phyloP scores from a whole-genome alignment of 2,888 invertebrate species.

The Eristalis tenax region DNA sequence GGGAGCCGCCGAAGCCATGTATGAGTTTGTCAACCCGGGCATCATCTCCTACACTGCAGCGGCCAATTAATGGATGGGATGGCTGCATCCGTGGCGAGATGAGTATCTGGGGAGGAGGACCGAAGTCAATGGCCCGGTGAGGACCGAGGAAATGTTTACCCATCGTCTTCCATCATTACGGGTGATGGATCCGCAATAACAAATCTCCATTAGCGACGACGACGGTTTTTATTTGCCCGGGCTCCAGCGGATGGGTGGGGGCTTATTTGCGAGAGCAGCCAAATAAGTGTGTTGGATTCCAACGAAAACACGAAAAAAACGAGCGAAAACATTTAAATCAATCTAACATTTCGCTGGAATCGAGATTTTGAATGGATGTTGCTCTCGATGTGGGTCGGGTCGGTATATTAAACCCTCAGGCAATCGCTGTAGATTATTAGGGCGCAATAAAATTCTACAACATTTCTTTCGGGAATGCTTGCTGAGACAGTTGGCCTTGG shows the following conservation, averaged over 20 bases:
- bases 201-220: slow-evolving; percentile 6
- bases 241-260: background rate
- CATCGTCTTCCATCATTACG: slow-evolving; percentile 11
- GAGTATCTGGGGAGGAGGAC: background rate
- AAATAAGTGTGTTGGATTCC: background rate
- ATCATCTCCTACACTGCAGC: background rate
- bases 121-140: background rate
- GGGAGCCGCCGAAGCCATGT: background rate
- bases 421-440: background rate
- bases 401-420: background rate
- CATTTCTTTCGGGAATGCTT: background rate
- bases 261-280: background rate
- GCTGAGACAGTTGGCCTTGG: background rate
- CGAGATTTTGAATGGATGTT: background rate
- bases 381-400: background rate
- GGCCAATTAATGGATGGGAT: slow-evolving; percentile 6
- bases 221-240: slow-evolving; percentile 15
- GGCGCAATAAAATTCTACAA: background rate
- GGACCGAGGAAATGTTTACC: background rate
- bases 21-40: background rate
- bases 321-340: background rate
- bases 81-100: background rate
- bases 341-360: background rate
- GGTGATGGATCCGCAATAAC: slow-evolving; percentile 11
- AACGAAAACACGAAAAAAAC: background rate